These are phyloP conservation scores for Meghimatium bilineatum DNA, from an alignment of 2,888 invertebrate species.

Conservation along the genomic window DNA sequence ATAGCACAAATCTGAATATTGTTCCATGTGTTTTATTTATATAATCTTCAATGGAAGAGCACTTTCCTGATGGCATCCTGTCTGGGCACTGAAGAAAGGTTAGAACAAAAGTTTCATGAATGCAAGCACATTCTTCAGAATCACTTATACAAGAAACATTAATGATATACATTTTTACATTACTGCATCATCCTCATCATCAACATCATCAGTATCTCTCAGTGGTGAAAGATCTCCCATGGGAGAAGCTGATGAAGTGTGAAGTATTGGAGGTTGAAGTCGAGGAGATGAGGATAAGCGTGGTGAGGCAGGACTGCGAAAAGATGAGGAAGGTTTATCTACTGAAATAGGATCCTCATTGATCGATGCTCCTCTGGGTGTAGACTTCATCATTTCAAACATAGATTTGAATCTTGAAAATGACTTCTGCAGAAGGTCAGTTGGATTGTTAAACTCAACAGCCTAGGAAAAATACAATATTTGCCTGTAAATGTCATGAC, in stretches of 20 bases:
- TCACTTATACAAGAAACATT: too few relatives aligned
- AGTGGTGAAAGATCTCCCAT: constrained; percentile 34
- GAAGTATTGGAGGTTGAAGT: not conserved
- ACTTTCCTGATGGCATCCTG: too few relatives aligned
- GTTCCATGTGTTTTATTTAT: too few relatives aligned
- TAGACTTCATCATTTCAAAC: constrained; percentile 53
- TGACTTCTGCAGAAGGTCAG: constrained; percentile 59
- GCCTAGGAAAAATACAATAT: constrained; percentile 55
- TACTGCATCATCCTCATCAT: constrained; percentile 32
- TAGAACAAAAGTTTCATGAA: too few relatives aligned
- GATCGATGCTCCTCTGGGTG: constrained; percentile 48
- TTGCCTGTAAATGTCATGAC: too few relatives aligned
- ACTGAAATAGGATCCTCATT: constrained; percentile 44
- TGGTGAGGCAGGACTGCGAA: constrained; percentile 12
- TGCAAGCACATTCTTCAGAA: too few relatives aligned
- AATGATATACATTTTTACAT: too few relatives aligned
- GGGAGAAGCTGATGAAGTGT: constrained; percentile 23
- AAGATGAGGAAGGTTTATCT: constrained; percentile 13
- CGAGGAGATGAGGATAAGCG: constrained; percentile 15
- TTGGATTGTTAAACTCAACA: constrained; percentile 68
- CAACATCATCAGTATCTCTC: constrained; percentile 8
- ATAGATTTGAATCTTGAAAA: constrained; percentile 63
- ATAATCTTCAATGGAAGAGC: too few relatives aligned
- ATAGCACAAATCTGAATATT: too few relatives aligned
- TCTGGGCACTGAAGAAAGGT: too few relatives aligned